These are phyloP conservation scores for Pristionchus pacificus DNA, from an alignment of 1,140 invertebrate species.

Conservation along the genomic window DNA sequence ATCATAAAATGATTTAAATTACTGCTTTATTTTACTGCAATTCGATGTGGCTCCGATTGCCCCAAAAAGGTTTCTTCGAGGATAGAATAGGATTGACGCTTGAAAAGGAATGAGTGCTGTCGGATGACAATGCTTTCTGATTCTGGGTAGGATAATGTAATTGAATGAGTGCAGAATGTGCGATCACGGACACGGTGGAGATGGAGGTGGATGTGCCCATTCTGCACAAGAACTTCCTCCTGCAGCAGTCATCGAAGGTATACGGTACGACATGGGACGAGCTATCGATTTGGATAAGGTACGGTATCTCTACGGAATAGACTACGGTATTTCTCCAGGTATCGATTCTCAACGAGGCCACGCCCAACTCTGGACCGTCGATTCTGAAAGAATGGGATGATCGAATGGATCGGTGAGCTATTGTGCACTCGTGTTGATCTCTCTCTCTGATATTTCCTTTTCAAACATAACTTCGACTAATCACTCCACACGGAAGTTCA, in stretches of 20 bases:
- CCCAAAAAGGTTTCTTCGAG: too few relatives aligned
- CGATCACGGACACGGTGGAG: slow-evolving; percentile 1
- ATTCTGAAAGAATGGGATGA: slow-evolving; percentile 25
- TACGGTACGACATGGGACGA: slow-evolving; percentile 16
- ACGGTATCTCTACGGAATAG: not conserved
- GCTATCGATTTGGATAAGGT: slow-evolving; percentile 17
- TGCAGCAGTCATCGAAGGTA: slow-evolving; percentile 3
- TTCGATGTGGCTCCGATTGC: too few relatives aligned
- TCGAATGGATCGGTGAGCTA: slow-evolving; percentile 17
- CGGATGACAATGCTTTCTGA: too few relatives aligned
- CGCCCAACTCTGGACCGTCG: slow-evolving; percentile 10
- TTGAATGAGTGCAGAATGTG: too few relatives aligned
- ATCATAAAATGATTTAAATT: too few relatives aligned
- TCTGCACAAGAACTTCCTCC: slow-evolving; percentile 3
- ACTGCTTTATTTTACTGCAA: too few relatives aligned
- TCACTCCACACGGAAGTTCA: too few relatives aligned
- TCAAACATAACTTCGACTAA: too few relatives aligned
- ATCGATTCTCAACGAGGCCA: slow-evolving; percentile 21
- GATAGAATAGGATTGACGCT: too few relatives aligned
- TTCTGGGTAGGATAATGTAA: too few relatives aligned
- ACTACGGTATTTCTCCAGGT: slow-evolving; percentile 6
- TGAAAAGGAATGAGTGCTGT: too few relatives aligned
- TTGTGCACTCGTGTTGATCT: not conserved
- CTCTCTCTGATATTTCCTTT: too few relatives aligned
- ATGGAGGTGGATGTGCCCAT: slow-evolving; percentile 7